Conservation (phyloP, 2,797 vertebrate species). For the Chromobotia macracanthus region DNA sequence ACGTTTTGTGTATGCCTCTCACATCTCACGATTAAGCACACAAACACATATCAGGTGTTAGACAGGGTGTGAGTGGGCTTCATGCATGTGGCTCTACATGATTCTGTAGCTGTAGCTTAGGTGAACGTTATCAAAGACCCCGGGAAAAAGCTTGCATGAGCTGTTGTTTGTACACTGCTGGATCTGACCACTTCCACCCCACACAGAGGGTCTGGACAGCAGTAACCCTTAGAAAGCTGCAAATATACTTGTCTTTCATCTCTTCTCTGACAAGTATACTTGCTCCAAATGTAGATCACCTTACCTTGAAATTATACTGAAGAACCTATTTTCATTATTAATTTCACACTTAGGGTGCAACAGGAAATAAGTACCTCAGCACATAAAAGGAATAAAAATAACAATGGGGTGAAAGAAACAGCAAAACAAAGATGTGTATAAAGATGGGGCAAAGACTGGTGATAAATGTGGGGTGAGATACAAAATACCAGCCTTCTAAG, state of each 20-base stretch:
- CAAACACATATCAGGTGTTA: conserved; percentile 68
- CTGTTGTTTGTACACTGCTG: conserved; percentile 25
- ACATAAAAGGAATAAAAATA: conserved; percentile 33
- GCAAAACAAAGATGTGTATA: conserved; percentile 40
- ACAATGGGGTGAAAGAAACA: conserved; percentile 44
- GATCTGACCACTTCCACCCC: conserved; percentile 4
- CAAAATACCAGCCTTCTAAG: conserved; percentile 73
- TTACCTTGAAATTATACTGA: conserved; percentile 60
- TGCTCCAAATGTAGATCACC: conserved; percentile 61
- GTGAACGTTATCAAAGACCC: conserved; percentile 46
- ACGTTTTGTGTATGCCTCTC: conserved; percentile 51
- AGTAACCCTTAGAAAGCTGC: conserved; percentile 74
- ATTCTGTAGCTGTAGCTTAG: conserved; percentile 40
- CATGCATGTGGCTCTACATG: conserved; percentile 61
- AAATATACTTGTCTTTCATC: conserved; percentile 65
- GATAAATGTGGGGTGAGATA: conserved; percentile 48
- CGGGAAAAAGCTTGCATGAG: conserved; percentile 38
- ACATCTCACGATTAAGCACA: conserved; percentile 32
- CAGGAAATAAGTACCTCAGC: conserved; percentile 31
- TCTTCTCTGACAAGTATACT: conserved; percentile 62
- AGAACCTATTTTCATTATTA: conserved; percentile 36
- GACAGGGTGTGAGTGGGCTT: conserved; percentile 59
- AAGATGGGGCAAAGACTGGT: conserved; percentile 32
- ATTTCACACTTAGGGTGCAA: conserved; percentile 38
- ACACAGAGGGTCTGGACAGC: conserved; percentile 14